These are phyloP conservation scores for Anodontia alba DNA, from an alignment of 2,888 invertebrate genomes.

Conservation along the genomic window DNA sequence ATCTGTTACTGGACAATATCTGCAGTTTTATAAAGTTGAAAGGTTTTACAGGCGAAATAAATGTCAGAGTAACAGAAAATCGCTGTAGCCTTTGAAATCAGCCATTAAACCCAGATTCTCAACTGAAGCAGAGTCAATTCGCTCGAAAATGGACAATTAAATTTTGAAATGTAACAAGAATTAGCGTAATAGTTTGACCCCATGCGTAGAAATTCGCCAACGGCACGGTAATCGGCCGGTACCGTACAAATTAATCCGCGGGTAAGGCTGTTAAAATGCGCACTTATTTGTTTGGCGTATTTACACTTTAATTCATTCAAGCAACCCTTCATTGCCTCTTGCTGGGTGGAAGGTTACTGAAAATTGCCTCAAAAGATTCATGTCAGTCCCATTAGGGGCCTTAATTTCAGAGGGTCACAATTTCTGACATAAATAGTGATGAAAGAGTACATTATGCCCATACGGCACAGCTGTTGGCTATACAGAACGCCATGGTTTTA, in stretches of 20 bases:
- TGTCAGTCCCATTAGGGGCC: conserved; percentile 7
- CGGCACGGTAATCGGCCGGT: conserved; percentile 54
- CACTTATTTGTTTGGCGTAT: conserved; percentile 21
- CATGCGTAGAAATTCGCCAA: conserved; percentile 57
- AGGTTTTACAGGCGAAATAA: no score
- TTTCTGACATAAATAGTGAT: conserved; percentile 2
- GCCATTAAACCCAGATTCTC: conserved; percentile 21
- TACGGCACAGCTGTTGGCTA: background rate
- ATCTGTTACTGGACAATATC: no score
- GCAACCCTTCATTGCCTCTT: background rate
- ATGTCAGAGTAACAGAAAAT: no score
- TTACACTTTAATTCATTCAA: conserved; percentile 5
- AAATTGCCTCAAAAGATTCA: conserved; percentile 4
- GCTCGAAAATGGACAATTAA: conserved; percentile 32
- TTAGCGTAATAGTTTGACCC: conserved; percentile 49
- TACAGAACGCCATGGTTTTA: no score
- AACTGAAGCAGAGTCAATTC: conserved; percentile 34
- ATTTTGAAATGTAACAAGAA: conserved; percentile 38
- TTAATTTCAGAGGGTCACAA: conserved; percentile 9
- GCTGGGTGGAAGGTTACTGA: conserved; percentile 10
- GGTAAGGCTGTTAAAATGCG: conserved; percentile 33
- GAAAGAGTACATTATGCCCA: background rate
- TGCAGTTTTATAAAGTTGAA: no score
- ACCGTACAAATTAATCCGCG: conserved; percentile 55
- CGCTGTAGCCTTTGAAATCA: background rate